Evolutionary conservation across 1,140 invertebrate genomes (phyloP), one percentile per base, ranked within the genome.

Genomic region (Heliconius melpomene): DNA sequence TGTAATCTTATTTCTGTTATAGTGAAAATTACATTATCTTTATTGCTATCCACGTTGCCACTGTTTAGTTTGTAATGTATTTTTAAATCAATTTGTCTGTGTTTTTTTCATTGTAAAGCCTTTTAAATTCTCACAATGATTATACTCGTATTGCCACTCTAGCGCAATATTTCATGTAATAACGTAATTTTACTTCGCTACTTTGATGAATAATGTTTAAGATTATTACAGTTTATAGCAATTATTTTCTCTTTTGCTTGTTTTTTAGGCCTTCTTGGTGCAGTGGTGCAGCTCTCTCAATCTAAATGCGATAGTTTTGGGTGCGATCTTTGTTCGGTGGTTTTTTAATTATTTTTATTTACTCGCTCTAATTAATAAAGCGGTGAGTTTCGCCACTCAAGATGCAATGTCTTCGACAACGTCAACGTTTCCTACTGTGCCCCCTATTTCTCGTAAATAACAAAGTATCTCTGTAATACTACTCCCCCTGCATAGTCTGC

Each of bases 11-110:
- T 79, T 81, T 66, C 60, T 66, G 60, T 66, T 66, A 29, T 66
- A 82, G 79, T 82, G 80, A 80, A 86, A 82, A 85, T 85, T 86
- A 76, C 82, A 81, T 83, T 81, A 83, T 74, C 79, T 77, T 77
- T 81, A 80, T 81, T 85, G 77, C 78, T 36, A 71, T 77, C 70
- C 36, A 46, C 76, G 72, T 76, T 77, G 80, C 54, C n/a, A 77
- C 57, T 70, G 78, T 79, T 83, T 66, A 79, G 80, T 52, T 78
- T 75, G 66, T 76, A 80, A 72, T 73, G 57, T 40, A 75, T 80
- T 85, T 82, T 82, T 77, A 85, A 83, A 83, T 77, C 78, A 83
- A 85, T 80, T 83, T 85, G 78, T 77, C 80, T 74, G 46, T 66
- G 72, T 74, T 77, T 79, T 75, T 32, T 77, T 74, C 40, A 70